Conservation (phyloP, 1,140 invertebrate species). For the Neelides sp. region DNA sequence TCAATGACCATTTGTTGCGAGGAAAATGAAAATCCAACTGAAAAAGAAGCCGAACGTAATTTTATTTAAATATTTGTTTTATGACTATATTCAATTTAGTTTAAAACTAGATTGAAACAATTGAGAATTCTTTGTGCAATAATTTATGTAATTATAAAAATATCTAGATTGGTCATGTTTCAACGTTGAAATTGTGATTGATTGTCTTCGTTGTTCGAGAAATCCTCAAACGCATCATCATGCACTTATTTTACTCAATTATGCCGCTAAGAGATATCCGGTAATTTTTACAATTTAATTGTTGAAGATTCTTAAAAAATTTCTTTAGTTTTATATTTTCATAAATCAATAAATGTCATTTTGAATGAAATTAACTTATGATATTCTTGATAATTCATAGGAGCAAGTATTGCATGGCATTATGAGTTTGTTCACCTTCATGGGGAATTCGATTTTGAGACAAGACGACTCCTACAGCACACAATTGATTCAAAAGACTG, state of each 20-base stretch:
- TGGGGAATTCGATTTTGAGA: conserved; percentile 75
- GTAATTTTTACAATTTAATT: conserved; percentile 27
- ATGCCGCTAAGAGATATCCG: conserved; percentile 59
- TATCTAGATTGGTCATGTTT: conserved; percentile 37
- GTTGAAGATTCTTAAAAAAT: neutral
- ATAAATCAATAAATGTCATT: no score
- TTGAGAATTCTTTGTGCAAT: conserved; percentile 5
- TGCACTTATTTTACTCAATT: conserved; percentile 64
- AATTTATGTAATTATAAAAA: no score
- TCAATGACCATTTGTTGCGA: conserved; percentile 58
- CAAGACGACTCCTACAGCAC: conserved; percentile 90
- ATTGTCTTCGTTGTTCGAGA: conserved; percentile 72
- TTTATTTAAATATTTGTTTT: neutral
- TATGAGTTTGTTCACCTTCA: conserved; percentile 90
- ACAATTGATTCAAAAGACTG: conserved; percentile 77
- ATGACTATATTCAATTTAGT: conserved; percentile 5
- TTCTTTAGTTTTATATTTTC: neutral
- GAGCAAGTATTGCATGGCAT: conserved; percentile 77
- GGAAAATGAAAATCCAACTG: conserved; percentile 37
- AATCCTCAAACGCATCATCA: conserved; percentile 91
- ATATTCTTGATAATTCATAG: conserved; percentile 32
- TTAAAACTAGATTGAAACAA: conserved; percentile 16
- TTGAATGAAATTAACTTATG: no score
- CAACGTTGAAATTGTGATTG: conserved; percentile 69
- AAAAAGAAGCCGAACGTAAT: neutral